Evolutionary conservation across 2,888 invertebrate genomes (phyloP).

Genomic region (Caenorhabditis sp.): DNA sequence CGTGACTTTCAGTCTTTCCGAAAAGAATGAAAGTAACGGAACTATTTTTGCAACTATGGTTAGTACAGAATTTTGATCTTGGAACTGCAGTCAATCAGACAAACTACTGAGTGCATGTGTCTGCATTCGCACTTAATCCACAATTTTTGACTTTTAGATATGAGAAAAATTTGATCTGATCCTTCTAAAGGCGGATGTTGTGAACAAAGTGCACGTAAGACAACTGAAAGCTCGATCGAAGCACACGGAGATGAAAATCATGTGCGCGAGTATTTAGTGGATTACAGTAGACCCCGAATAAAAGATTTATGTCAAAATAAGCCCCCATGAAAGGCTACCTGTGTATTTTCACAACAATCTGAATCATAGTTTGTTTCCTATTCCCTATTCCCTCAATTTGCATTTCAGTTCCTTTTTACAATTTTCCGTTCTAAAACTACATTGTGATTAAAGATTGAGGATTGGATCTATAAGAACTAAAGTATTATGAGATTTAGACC

Average conservation of each 20-base stretch:
- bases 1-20: too few relatives aligned
- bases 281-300: slow-evolving; percentile 25
- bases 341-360: slow-evolving; percentile 23
- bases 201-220: slow-evolving; percentile 10
- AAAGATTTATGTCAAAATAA: slow-evolving; percentile 11
- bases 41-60: too few relatives aligned
- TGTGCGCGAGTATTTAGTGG: slow-evolving; percentile 16
- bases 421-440: neutral
- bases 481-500: too few relatives aligned
- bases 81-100: too few relatives aligned
- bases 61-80: too few relatives aligned
- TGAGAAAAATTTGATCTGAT: slow-evolving; percentile 21
- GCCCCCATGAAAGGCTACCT: slow-evolving; percentile 17
- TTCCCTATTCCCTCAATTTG: neutral
- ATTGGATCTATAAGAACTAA: too few relatives aligned
- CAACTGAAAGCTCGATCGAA: neutral
- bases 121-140: slow-evolving; percentile 8
- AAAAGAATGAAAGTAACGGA: too few relatives aligned
- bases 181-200: slow-evolving; percentile 9
- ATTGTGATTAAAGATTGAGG: too few relatives aligned
- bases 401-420: neutral
- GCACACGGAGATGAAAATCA: neutral
- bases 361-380: slow-evolving; percentile 10
- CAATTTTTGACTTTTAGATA: slow-evolving; percentile 1
- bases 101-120: too few relatives aligned